These are phyloP conservation scores for Oncopeltus fasciatus DNA, from an alignment of 1,140 invertebrate genomes.

Conservation along the genomic window DNA sequence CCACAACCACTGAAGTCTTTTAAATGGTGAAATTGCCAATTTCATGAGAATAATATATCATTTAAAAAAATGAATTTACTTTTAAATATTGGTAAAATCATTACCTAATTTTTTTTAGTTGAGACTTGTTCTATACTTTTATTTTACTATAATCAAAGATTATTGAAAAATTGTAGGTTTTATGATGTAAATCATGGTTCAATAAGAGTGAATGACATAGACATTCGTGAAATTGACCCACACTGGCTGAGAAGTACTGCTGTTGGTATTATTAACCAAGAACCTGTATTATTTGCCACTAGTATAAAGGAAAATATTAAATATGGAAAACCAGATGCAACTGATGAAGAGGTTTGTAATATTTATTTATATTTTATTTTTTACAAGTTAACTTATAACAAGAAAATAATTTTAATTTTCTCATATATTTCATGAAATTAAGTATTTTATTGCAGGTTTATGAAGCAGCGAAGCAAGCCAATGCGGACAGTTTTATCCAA, in stretches of 20 bases:
- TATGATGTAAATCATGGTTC: slow-evolving; percentile 66
- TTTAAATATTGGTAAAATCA: neutral
- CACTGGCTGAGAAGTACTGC: slow-evolving; percentile 67
- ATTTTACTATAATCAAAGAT: neutral
- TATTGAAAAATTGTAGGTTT: slow-evolving; percentile 40
- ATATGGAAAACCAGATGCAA: slow-evolving; percentile 64
- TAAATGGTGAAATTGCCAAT: no score
- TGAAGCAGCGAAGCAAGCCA: no score
- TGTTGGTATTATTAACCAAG: slow-evolving; percentile 83
- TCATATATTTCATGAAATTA: no score
- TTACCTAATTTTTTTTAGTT: neutral
- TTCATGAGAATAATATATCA: neutral
- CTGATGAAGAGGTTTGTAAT: slow-evolving; percentile 52
- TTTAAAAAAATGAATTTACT: neutral
- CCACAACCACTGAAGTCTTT: no score
- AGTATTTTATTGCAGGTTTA: no score
- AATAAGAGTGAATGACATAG: slow-evolving; percentile 63
- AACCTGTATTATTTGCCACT: slow-evolving; percentile 83
- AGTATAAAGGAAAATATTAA: slow-evolving; percentile 86
- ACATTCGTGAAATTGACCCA: slow-evolving; percentile 62
- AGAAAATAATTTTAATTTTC: no score
- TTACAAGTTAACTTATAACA: no score
- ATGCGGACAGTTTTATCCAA: no score
- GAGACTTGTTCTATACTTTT: neutral
- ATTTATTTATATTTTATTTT: no score